Base-by-base conservation (phyloP, 1,140 invertebrate genomes). In the Orius laevigatus region DNA sequence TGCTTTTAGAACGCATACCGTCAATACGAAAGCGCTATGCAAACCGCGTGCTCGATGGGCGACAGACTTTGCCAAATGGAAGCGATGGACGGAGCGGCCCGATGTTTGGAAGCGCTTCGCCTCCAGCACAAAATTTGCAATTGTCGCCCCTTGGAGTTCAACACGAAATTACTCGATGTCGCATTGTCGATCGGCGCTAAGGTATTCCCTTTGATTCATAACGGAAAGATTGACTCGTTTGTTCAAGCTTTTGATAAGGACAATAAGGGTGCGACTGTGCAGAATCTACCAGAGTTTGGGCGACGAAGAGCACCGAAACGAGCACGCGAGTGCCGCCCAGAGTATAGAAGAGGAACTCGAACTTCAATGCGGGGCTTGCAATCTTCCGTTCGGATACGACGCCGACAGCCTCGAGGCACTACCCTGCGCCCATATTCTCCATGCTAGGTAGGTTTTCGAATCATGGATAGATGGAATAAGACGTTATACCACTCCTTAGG, bases 41-140 rank as follows among this genome's bases (percentile, higher is more conserved):
- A 79, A 1, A 80, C 79, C 0, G 81, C 81, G 0, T 78, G 80
- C 20, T 72, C 76, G 0, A 73, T 84, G 55, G 81, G 81, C 2
- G 83, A 86, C 64, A 70, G 82, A 0, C 69, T 85, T 46, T 81
- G 81, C 36, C 83, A 86, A 60, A 85, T 86, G 81, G 82, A 85
- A 60, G 81, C 81, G 0, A 86, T 86, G 83, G 82, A 86, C 57
- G 83, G 83, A 1, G 81, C 80, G 0, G 83, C 82, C 0, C 66
- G 80, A 25, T 86, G 83, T 56, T 63, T 85, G 31, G 82, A 86
- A 60, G 78, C 77, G 2, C 62, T 85, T 5, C 67, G 83, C 50
- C 61, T 81, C 9, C 81, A 85, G 55, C 79, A 81, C 57, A 79
- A 83, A 59, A 85, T 86, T 54, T 86, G 83, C 63, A 84, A 84